Percentiles rank a stretch among this genome's conserved stretches.
Conservation (phyloP, 2,113 vertebrate genomes). For the Miniopterus natalensis region DNA sequence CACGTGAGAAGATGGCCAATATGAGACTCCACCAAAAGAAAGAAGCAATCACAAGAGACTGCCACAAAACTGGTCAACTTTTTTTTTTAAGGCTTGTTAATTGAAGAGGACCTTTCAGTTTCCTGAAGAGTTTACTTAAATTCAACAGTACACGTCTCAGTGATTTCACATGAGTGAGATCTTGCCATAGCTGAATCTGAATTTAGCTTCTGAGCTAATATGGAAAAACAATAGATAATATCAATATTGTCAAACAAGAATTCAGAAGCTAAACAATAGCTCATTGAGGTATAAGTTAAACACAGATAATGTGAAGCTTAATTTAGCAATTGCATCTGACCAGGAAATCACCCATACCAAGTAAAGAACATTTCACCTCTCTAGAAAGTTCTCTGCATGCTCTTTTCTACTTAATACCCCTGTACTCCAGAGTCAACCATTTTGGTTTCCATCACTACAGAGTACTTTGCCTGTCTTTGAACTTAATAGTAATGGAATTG, state of each 20-base stretch:
- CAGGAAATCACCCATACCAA: neutral
- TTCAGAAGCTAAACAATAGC: neutral
- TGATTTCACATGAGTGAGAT: neutral
- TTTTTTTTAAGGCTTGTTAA: neutral
- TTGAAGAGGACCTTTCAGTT: neutral
- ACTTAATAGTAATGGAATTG: neutral
- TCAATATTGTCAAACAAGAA: slow-evolving; percentile 38
- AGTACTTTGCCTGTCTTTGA: neutral
- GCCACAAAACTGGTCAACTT: neutral
- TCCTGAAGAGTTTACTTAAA: neutral
- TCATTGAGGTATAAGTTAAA: neutral
- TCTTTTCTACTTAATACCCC: neutral
- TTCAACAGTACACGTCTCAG: neutral
- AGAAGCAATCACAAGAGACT: neutral
- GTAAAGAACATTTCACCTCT: neutral
- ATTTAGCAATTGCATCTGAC: neutral
- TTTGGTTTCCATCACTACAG: neutral
- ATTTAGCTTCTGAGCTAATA: slow-evolving; percentile 51
- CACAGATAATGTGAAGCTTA: neutral
- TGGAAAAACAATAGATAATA: neutral
- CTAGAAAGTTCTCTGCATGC: neutral
- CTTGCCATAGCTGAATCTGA: neutral
- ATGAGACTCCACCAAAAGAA: neutral
- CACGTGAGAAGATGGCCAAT: neutral
- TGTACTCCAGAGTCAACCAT: neutral